Base-by-base conservation (phyloP, 2,113 vertebrate species). In the Paradisaea rubra region DNA sequence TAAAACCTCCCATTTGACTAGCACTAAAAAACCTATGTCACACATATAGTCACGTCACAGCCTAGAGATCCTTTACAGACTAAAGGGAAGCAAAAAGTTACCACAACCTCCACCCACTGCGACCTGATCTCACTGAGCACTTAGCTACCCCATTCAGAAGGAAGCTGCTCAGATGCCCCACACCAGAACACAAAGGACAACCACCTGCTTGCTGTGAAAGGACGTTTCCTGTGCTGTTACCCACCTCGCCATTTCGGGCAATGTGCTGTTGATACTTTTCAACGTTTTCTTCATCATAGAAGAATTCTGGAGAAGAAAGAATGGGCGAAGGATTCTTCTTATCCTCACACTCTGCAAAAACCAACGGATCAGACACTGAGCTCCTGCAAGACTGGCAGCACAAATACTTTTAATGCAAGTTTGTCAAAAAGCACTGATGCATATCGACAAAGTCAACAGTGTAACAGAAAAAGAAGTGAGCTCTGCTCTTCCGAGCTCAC, bases 281-380 rank as follows among this genome's bases (percentile, higher is more conserved):
- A 99, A 96, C 0, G 99, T 99, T 97, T 99, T 99, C 96, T 99
- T 99, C 99, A 99, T 99, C 93, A 99, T 97, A 12, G 99, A 99
- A 12, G 99, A 99, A 95, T 99, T 99, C 97, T 99, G 99, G 74
- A 99, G 98, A 42, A 99, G 98, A 96, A 99, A 99, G 95, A 99
- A 99, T 0, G 99, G 99, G 3, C 99, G 98, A 19, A 99, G 91
- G 22, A 99, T 92, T 89, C 99, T 98, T 63, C 99, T 98, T 13
- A 99, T 80, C 77, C 99, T 98, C 84, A 99, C 59, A 39, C 30
- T 94, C 99, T 99, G 87, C 3, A 86, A 96, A 78, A 91, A 70
- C 4, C 19, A 80, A 56, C 0, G 0, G 33, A 64, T 59, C 25
- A 77, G 45, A 59, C 13, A 42, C 2, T 16, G 41, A 86, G 54